A percentile compares a stretch with the other conserved stretches of the same genome.
Evolutionary conservation across 2,797 vertebrate species (phyloP).

Genomic region (Vireo griseus): DNA sequence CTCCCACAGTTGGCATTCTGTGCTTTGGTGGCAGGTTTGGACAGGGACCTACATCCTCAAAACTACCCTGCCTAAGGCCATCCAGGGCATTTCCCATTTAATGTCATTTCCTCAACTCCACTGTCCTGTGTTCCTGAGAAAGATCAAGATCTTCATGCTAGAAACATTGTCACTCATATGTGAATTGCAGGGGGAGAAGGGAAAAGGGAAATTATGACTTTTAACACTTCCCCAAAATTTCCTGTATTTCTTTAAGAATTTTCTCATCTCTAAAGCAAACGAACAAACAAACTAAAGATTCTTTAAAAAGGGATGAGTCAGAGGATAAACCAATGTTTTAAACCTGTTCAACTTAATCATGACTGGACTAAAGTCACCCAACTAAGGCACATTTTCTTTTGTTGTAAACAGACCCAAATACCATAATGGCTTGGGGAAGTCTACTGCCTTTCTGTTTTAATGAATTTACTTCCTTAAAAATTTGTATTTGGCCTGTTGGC

Average conservation of each 20-base stretch:
- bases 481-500: background rate
- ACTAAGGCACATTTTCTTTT: background rate
- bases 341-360: background rate
- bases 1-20: rapidly evolving
- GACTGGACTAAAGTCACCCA: background rate
- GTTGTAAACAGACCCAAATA: background rate
- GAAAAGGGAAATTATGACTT: background rate
- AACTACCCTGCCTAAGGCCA: background rate
- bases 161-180: background rate
- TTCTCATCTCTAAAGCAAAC: background rate
- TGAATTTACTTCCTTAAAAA: background rate
- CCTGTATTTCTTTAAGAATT: background rate
- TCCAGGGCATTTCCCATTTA: background rate
- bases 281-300: background rate
- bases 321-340: background rate
- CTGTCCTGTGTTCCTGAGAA: background rate
- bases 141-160: background rate
- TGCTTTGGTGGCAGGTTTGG: background rate
- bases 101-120: background rate
- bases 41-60: background rate
- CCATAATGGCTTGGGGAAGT: background rate
- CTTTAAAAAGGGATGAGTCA: background rate
- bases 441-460: background rate
- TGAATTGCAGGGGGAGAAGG: background rate
- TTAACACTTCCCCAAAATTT: background rate